Base-by-base conservation (phyloP, 2,797 vertebrate species). In the Gymnothorax javanicus region DNA sequence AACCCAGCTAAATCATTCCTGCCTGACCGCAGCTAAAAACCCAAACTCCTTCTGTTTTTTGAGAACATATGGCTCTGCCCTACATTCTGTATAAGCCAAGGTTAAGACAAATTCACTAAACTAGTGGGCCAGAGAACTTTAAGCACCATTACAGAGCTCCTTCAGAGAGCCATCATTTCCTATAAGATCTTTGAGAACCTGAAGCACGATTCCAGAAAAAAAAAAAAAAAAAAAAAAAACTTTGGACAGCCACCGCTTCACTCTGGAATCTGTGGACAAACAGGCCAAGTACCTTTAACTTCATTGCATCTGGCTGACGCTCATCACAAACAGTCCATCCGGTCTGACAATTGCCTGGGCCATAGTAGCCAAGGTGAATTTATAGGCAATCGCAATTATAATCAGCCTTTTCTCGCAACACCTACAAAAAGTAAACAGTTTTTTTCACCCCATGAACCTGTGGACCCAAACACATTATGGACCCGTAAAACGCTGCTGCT, bases 21-120 rank as follows among this genome's bases (percentile, higher is more conserved):
- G 82, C 54, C 86, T 54, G 71, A 87, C 86, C 64, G 75, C 69
- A 73, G 86, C 86, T 52, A 84, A 58, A 43, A 60, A 87, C 57
- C 56, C 73, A 52, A 58, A 87, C 81, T 62, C 13, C 52, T 64
- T 75, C 83, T 84, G 82, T 87, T 58, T 77, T 83, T 56, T 83
- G 79, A 52, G 7, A n/a, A 54, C 17, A 81, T 81, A 23, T 56
- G 20, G 64, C 81, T 58, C 27, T 62, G 67, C 82, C 82, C 33
- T 67, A 27, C 13, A 62, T 60, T n/a, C 64, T 27, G 77, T 57
- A 71, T 86, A 67, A 86, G 27, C 27, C 6, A 62, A 82, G 85
- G 85, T 20, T 69, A 33, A 82, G 79, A 50, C 82, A 58, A 23
- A 33, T 11, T 64, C 59, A 33, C 64, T 54, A n/a, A 6, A 52